Evolutionary conservation across 2,113 vertebrate species (phyloP), one percentile per base, ranked within the genome.

Genomic region (Callipepla californica): DNA sequence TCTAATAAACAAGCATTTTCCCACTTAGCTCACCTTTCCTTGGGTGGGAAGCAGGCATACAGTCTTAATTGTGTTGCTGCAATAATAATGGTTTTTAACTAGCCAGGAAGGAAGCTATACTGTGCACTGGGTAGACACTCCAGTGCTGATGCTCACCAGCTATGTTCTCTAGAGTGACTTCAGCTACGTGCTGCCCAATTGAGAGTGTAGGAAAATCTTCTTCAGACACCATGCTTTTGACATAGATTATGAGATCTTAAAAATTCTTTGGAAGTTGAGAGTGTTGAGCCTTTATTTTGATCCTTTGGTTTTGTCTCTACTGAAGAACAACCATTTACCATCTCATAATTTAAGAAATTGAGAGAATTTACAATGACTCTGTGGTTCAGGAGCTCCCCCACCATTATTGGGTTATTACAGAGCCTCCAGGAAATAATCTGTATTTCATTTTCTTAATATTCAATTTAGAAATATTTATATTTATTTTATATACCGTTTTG

Each of bases 1-100:
- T 91, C 67, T 89, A 85, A 85, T 92, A 89, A 94, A 92, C 70
- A 85, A 85, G n/a, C 66, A 80, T 90, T 57, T 93, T 63, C 70
- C 68, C 34, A 25, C 1, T 58, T 83, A 87, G 74, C 90, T 85
- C 67, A 61, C 20, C 51, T 48, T 78, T 90, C 74, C 67, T 89
- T 76, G 93, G 63, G 78, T 95, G 73, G 63, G 45, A 89, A 69
- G 78, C 44, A 36, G 80, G 42, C 83, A 48, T 20, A 21, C 42
- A 21, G 2, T 22, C 34, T 9, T 23, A 58, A 48, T 51, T 59
- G 32, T 40, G 16, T 53, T 40, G 18, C 32, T 45, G 1, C 4
- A 23, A 3, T 22, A 58, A 11, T 13, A 6, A 13, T 19, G 48
- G 61, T 69, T 81, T 55, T 32, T 63, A 38, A n/a, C 11, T 53